Conservation (phyloP, 2,797 vertebrate genomes). For the Tiaroga cobitis region DNA sequence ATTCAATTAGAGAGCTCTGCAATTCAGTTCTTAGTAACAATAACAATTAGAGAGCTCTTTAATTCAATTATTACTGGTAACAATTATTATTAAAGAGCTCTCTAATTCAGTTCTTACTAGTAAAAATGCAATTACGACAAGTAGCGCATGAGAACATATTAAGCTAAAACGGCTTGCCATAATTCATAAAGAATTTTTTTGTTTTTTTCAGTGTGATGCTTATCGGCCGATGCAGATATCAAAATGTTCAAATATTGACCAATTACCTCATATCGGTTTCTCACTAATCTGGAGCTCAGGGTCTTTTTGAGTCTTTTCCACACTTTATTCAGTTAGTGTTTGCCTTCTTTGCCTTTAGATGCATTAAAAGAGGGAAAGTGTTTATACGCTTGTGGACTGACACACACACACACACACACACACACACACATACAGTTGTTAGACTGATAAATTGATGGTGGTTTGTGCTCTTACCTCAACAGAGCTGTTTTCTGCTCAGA, state of each 20-base stretch:
- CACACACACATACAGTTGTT: background rate
- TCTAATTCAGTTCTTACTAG: background rate
- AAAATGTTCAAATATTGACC: background rate
- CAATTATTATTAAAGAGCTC: no score
- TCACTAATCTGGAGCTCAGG: background rate
- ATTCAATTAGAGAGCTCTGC: background rate
- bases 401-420: background rate
- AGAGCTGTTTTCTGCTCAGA: background rate
- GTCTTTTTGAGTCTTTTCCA: background rate
- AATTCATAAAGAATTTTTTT: background rate
- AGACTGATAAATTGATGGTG: background rate
- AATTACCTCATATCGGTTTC: background rate
- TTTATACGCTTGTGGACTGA: background rate
- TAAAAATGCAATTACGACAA: background rate
- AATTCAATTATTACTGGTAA: background rate
- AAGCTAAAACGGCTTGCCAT: background rate
- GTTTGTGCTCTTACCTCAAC: constrained; percentile 5
- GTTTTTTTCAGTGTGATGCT: background rate
- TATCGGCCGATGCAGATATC: background rate
- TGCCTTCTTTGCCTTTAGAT: background rate
- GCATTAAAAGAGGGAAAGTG: background rate
- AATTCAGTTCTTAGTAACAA: background rate
- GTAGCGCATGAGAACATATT: background rate
- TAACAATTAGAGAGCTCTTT: no score
- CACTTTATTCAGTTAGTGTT: background rate